These are phyloP conservation scores for Leiothrix lutea DNA, from an alignment of 2,113 vertebrate genomes.

Conservation along the genomic window DNA sequence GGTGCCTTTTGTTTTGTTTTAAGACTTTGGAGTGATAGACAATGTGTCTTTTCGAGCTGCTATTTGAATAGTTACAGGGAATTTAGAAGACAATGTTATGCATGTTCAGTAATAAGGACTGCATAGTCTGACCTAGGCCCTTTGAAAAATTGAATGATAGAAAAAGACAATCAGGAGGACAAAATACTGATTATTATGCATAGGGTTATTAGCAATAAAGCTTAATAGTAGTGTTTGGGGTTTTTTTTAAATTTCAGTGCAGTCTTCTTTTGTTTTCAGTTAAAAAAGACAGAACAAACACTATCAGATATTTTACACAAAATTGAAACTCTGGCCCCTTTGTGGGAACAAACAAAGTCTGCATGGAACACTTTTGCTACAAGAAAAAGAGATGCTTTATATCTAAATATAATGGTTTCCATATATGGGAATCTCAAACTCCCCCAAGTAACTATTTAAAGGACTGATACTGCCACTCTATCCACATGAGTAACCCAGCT, in stretches of 20 bases:
- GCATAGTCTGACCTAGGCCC: background rate
- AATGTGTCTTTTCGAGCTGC: constrained; percentile 74
- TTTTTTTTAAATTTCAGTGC: background rate
- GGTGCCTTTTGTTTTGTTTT: constrained; percentile 83
- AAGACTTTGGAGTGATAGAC: constrained; percentile 75
- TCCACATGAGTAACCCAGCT: background rate
- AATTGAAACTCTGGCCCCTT: constrained; percentile 38
- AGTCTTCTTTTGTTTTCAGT: background rate
- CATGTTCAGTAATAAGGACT: constrained; percentile 56
- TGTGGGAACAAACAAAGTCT: constrained; percentile 42
- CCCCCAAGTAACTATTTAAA: background rate
- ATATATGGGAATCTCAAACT: background rate
- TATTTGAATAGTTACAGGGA: constrained; percentile 78
- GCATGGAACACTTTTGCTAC: background rate
- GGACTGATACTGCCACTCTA: background rate
- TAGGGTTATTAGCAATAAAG: background rate
- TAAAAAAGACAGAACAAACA: background rate
- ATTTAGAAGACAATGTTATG: constrained; percentile 71
- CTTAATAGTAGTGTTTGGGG: background rate
- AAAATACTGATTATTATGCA: constrained; percentile 7
- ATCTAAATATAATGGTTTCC: background rate
- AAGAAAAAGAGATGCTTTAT: background rate
- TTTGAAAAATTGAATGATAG: background rate
- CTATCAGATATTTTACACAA: background rate
- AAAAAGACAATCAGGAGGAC: background rate